Evolutionary conservation across 2,888 invertebrate species (phyloP), one percentile per base, ranked within the genome.

Genomic region (Archaeoteleia sp.): DNA sequence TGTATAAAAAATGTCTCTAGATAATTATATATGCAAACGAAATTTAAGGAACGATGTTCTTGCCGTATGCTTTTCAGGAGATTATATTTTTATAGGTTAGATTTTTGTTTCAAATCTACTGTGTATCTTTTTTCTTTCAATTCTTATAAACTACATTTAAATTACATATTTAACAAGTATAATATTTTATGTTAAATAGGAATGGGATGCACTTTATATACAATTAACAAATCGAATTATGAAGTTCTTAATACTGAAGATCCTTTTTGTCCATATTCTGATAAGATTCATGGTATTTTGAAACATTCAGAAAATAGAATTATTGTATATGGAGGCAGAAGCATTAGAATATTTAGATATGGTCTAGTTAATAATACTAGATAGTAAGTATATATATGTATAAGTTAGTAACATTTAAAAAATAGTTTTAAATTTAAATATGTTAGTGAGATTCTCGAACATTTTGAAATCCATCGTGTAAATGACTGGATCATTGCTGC

Each of bases 401-500:
- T 46, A 35, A 30, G 27, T 8, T 39, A 1, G 13, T 7, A 40
- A 9, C 5, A 40, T 23, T 8, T 7, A 9, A 23, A 39, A 39
- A 39, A 20, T n/a, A 9, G 7, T 23, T 20, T 7, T 34, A 0
- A 32, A 37, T 14, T 25, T 40, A 32, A 8, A 7, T 39, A 7
- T 1, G 13, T 17, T 29, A 15, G 20, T 14, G 15, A 35, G 10
- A 34, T 60, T 5, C 20, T 29, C 0, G 6, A 15, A 10, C 27
- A 39, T 13, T 49, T 15, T 6, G 37, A 27, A 4, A 57, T 73
- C 20, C 67, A 73, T 35, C 48, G 40, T 6, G 78, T 84, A 37
- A 48, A 63, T n/a, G 82, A 84, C 51, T 85, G 85, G 85, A 84
- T 85, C 43, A 80, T 84, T 51, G 69, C 79, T 1, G 70, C 73